phyloP scores from a whole-genome alignment of 2,113 vertebrate genomes.

The Aldabrachelys gigantea region DNA sequence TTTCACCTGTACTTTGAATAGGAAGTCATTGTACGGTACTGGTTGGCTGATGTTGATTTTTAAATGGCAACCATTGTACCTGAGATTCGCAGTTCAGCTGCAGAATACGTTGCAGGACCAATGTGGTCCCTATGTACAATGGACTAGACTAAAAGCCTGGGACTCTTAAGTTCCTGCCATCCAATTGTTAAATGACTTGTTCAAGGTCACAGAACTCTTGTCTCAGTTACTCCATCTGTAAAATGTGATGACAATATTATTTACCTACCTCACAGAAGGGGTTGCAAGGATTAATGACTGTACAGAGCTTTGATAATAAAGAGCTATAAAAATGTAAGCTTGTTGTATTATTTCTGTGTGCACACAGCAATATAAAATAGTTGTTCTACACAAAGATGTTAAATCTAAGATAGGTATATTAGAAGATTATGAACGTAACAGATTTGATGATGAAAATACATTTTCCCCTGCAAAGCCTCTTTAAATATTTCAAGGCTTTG shows the following conservation, averaged over 20 bases:
- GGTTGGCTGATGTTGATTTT: background rate
- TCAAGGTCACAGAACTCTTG: background rate
- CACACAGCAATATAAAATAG: background rate
- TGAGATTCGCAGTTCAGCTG: background rate
- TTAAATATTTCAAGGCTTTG: background rate
- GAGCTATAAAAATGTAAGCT: slow-evolving; percentile 10
- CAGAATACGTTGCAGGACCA: background rate
- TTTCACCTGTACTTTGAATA: background rate
- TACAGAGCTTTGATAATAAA: slow-evolving; percentile 30
- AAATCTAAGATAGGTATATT: background rate
- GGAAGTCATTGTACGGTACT: background rate
- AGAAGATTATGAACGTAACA: background rate
- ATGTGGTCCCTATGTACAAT: background rate
- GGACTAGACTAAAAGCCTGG: background rate
- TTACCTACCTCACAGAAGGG: background rate
- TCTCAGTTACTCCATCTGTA: background rate
- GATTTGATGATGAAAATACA: background rate
- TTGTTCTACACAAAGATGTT: background rate
- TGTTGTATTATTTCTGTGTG: slow-evolving; percentile 3
- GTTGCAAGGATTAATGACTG: slow-evolving; percentile 10
- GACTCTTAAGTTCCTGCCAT: background rate
- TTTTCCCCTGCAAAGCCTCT: slow-evolving; percentile 33
- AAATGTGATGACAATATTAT: slow-evolving; percentile 12
- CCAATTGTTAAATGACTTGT: background rate
- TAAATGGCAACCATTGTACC: background rate